These are phyloP conservation scores for Enteromius afrohamiltoni DNA, from an alignment of 2,797 vertebrate genomes.

Conservation along the genomic window DNA sequence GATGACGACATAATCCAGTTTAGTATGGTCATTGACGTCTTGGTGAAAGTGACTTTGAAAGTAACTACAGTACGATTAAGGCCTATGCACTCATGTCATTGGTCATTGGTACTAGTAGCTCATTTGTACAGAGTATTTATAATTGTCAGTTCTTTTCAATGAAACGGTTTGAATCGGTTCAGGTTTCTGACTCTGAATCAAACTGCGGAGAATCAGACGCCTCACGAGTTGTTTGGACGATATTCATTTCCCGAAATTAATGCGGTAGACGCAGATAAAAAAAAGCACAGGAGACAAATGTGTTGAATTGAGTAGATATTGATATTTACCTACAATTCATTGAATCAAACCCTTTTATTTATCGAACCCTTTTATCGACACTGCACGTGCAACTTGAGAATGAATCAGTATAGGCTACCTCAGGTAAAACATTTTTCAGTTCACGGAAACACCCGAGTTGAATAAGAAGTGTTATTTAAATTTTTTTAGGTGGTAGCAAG, in stretches of 20 bases:
- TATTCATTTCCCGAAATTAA: neutral
- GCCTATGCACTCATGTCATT: neutral
- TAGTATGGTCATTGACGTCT: neutral
- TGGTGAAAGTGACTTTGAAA: slow-evolving; percentile 19
- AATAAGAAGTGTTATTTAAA: neutral
- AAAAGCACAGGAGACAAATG: neutral
- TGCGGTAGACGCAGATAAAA: too few species aligned
- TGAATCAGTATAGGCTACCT: neutral
- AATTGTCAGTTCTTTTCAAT: neutral
- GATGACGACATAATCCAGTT: slow-evolving; percentile 6
- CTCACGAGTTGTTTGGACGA: too few species aligned
- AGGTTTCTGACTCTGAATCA: neutral
- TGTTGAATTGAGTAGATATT: neutral
- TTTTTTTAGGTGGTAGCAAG: neutral
- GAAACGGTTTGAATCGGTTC: neutral
- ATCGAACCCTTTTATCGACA: neutral
- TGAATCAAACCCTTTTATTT: neutral
- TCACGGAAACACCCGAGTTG: neutral
- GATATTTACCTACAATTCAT: neutral
- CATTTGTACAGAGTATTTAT: neutral
- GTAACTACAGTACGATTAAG: neutral
- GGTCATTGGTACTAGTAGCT: neutral
- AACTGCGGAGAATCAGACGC: neutral
- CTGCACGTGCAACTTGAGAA: neutral
- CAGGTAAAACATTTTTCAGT: neutral